A percentile compares a stretch with the other conserved stretches of the same genome.
Evolutionary conservation across 2,797 vertebrate genomes (phyloP).

Genomic region (Podarcis lilfordi): DNA sequence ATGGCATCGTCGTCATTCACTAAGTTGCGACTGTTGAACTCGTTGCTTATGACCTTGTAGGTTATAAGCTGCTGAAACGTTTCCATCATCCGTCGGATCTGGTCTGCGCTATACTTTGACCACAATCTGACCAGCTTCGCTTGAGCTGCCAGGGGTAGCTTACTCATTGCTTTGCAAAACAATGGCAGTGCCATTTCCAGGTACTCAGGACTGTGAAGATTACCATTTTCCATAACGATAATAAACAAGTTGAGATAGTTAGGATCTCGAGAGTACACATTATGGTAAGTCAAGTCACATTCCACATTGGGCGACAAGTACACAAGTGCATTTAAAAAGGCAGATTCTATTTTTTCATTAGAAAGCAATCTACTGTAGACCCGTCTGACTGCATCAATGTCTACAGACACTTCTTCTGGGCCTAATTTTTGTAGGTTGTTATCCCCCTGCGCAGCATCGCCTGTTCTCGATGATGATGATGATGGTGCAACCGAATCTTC

Average conservation of each 20-base stretch:
- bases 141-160: constrained; percentile 90
- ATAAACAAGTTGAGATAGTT: constrained; percentile 98
- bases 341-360: constrained; percentile 92
- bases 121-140: constrained; percentile 90
- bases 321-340: constrained; percentile 94
- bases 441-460: constrained; percentile 80
- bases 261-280: constrained; percentile 91
- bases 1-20: constrained; percentile 96
- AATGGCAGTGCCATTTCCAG: constrained; percentile 94
- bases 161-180: constrained; percentile 98
- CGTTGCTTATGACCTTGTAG: constrained; percentile 96
- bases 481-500: constrained; percentile 84
- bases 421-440: constrained; percentile 78
- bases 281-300: constrained; percentile 97
- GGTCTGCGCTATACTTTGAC: constrained; percentile 87
- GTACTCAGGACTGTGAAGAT: constrained; percentile 98
- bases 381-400: constrained; percentile 90
- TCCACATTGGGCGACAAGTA: constrained; percentile 96
- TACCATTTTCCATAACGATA: constrained; percentile 96
- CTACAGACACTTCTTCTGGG: constrained; percentile 88
- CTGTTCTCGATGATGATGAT: constrained; percentile 81
- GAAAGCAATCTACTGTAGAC: constrained; percentile 90
- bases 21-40: constrained; percentile 91
- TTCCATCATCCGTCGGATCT: constrained; percentile 94
- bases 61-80: constrained; percentile 99